Evolutionary conservation across 2,797 vertebrate genomes (phyloP), one percentile per base, ranked within the genome.

Genomic region (Enteromius anoplus): DNA sequence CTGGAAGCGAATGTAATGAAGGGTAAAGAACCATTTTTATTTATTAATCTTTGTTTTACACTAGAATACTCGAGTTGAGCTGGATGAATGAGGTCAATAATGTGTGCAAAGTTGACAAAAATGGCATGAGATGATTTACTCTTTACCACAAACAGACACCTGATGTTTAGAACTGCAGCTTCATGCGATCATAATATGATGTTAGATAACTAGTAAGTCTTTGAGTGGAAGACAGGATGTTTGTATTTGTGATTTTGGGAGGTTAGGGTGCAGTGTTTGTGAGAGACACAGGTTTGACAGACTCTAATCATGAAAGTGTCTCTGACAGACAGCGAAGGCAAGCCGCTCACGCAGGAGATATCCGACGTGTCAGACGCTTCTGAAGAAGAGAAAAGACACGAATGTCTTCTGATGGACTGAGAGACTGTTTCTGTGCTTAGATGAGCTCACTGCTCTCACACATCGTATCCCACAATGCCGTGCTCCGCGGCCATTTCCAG

Each of bases 281-380:
- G 49, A 53, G 71, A 73, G 70, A 32, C 1, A 1, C 47, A 34
- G 29, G 1, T 53, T 14, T 53, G 71, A 53, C 19, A 37, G 29
- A 75, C 71, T 55, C 12, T 47, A 21, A 73, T 73, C 71, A 73
- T 37, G 49, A 53, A 53, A 37, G 49, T 6, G 29, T 45, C 37
- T 71, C 37, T 60, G 55, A 81, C 78, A 62, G 66, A 75, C 17
- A 34, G 65, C 72, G 80, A 81, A 70, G 45, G 37, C 60, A 60
- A 3, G 55, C 82, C 49, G 49, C 80, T 81, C 72, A 81, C 68
- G 82, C 72, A 78, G 58, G 80, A 69, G 55, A 81, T 84, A 86
- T 66, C 55, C 55, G 51, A 81, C 70, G 26, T 66, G 78, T 58
- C 71, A 49, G 14, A 75, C 68, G 9, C 49, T 55, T 75, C 53